Base-by-base conservation (phyloP, 2,797 vertebrate species). In the Australoheros facetus region DNA sequence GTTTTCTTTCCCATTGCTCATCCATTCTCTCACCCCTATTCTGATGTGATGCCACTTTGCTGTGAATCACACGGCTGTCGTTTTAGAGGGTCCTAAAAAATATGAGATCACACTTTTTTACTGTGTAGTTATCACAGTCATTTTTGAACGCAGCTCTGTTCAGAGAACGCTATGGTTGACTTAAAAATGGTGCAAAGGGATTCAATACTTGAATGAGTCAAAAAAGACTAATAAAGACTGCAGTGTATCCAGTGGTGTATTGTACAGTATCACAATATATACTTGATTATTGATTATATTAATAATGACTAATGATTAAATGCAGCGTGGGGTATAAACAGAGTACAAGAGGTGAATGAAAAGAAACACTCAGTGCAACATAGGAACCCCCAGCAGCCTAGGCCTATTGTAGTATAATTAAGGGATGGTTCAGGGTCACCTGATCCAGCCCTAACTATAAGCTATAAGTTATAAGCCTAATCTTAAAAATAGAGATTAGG, bases 51-150 rank as follows among this genome's bases (percentile, higher is more conserved):
- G 75, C 72, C 86, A 37, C 83, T 88, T 83, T 55, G 57, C 76
- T 13, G 51, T 55, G 60, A 81, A 81, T 91, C 85, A 88, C 79
- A 59, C 78, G 54, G 59, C 56, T 73, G 81, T 21, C 11, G 21
- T 79, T 78, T 89, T 69, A 78, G 48, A 23, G 39, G 77, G 74
- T 73, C 81, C 79, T 75, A 73, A 79, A 86, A 34, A 82, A 82
- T 83, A 85, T 87, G 86, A 89, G 80, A 87, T 90, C 80, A 84
- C 83, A 84, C 87, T 83, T 71, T 42, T 83, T 64, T 45, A 56
- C 79, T 80, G 56, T 45, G 58, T 54, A 72, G 87, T 79, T 71
- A 82, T 71, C 56, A 59, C 71, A 55, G 71, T 62, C 39, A 45
- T 7, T 59, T 76, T 78, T 72, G 56, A 55, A 69, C 62, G 78